Percentiles rank a stretch among this genome's conserved stretches.
phyloP scores from a whole-genome alignment of 2,888 invertebrate genomes.

The Coelinius sp. region DNA sequence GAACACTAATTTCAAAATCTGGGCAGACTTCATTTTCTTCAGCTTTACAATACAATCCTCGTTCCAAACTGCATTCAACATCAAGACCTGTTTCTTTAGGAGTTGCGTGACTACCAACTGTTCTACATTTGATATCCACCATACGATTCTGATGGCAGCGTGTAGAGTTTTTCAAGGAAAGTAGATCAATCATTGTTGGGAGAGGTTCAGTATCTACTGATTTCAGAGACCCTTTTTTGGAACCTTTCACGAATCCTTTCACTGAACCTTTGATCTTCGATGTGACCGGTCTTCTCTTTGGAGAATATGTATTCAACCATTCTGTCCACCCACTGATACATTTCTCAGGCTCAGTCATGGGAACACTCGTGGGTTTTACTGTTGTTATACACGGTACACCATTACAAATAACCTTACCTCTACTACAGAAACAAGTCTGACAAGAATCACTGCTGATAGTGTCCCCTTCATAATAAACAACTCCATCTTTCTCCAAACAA shows the following conservation, averaged over 20 bases:
- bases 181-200: constrained; percentile 74
- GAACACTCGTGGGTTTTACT: constrained; percentile 46
- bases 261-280: constrained; percentile 39
- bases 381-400: constrained; percentile 77
- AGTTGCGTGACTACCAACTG: constrained; percentile 75
- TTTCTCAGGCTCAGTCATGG: constrained; percentile 66
- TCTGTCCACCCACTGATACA: constrained; percentile 84
- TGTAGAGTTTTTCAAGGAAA: constrained; percentile 71
- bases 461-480: constrained; percentile 82
- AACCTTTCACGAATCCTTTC: not conserved
- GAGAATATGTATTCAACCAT: constrained; percentile 81
- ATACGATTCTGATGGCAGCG: constrained; percentile 78
- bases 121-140: constrained; percentile 83
- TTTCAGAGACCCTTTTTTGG: not conserved
- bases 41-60: constrained; percentile 79
- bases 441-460: constrained; percentile 82
- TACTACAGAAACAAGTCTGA: constrained; percentile 84
- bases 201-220: constrained; percentile 74
- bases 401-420: constrained; percentile 79
- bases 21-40: constrained; percentile 73
- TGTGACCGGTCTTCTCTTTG: constrained; percentile 66
- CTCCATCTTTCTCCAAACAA: constrained; percentile 80
- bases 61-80: constrained; percentile 82
- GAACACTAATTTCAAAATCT: constrained; percentile 87
- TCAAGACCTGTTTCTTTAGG: constrained; percentile 82